phyloP scores from a whole-genome alignment of 2,113 vertebrate genomes.

The Sylvietta virens region DNA sequence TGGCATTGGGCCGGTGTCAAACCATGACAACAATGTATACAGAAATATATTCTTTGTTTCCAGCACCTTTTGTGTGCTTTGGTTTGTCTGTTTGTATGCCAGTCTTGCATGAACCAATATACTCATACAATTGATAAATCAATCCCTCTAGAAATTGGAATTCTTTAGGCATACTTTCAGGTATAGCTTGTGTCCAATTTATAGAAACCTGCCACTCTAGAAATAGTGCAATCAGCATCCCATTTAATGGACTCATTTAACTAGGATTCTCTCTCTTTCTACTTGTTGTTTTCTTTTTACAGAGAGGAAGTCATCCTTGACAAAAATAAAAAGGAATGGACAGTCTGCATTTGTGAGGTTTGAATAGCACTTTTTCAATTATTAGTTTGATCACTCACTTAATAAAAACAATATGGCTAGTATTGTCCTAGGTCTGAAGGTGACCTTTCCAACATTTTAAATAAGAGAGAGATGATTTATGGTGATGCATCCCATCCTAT shows the following conservation, averaged over 20 bases:
- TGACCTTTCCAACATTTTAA: constrained; percentile 53
- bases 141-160: constrained; percentile 3
- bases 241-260: constrained; percentile 63
- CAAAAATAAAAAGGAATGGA: constrained; percentile 31
- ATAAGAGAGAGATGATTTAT: constrained; percentile 65
- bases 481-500: constrained; percentile 50
- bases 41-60: background rate
- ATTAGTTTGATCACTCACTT: constrained; percentile 32
- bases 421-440: constrained; percentile 48
- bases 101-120: background rate
- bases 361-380: background rate
- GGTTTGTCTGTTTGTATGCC: background rate
- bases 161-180: background rate
- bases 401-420: constrained; percentile 41
- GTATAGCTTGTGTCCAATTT: constrained; percentile 46
- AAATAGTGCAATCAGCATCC: constrained; percentile 20
- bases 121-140: constrained; percentile 21
- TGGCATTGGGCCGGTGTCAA: background rate
- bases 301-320: constrained; percentile 18
- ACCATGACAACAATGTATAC: background rate
- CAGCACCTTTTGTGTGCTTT: background rate
- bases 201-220: constrained; percentile 37
- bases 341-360: background rate
- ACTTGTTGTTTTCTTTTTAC: constrained; percentile 43
- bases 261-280: constrained; percentile 34